These are phyloP conservation scores for Nyctereutes procyonoides DNA, from an alignment of 2,113 vertebrate genomes.

Conservation along the genomic window DNA sequence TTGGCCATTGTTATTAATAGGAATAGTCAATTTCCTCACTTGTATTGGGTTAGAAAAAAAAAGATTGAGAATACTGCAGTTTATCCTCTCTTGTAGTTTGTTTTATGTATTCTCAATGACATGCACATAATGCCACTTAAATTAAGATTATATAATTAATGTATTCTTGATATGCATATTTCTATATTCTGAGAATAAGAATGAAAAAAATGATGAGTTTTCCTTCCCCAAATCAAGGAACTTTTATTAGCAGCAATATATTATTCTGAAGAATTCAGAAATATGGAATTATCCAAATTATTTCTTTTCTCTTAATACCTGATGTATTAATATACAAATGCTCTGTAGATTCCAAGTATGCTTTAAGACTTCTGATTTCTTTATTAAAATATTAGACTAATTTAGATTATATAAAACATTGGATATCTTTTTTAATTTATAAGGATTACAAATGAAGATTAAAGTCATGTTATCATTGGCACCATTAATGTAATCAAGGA, in stretches of 20 bases:
- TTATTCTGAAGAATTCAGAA: background rate
- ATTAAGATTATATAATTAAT: background rate
- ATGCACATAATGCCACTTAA: background rate
- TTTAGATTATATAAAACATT: background rate
- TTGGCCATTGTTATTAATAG: background rate
- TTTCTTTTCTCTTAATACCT: background rate
- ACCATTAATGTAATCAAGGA: background rate
- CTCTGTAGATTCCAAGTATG: background rate
- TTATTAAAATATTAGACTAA: background rate
- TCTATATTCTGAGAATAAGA: conserved; percentile 14
- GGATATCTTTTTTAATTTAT: background rate
- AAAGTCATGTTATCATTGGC: background rate
- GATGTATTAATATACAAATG: background rate
- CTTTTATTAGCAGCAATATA: background rate
- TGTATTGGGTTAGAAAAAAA: background rate
- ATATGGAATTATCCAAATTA: background rate
- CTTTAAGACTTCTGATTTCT: background rate
- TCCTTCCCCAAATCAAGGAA: background rate
- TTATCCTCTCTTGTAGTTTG: background rate
- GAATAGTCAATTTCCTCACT: background rate
- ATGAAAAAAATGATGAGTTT: background rate
- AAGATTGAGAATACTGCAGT: background rate
- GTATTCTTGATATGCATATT: background rate
- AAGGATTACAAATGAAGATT: background rate
- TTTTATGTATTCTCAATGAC: background rate